Conservation (phyloP, 2,888 invertebrate genomes). For the Ochlodes sylvanus region DNA sequence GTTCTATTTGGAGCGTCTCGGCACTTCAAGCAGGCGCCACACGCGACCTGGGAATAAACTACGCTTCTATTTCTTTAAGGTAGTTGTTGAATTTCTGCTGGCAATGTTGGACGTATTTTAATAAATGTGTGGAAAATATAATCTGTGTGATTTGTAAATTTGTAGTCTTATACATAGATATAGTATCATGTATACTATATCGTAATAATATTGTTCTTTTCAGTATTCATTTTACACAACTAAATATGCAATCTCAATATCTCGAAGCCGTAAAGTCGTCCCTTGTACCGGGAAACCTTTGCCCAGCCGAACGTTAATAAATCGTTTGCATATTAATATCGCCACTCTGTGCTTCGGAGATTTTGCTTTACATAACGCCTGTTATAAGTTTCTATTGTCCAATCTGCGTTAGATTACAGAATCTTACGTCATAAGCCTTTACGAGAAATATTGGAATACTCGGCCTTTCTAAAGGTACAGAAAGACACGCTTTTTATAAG, state of each 20-base stretch:
- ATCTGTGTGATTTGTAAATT: too few relatives aligned
- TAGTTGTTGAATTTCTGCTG: too few relatives aligned
- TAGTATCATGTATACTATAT: too few relatives aligned
- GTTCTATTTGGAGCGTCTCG: conserved; percentile 6
- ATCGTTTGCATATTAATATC: conserved; percentile 17
- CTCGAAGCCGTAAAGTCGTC: neutral
- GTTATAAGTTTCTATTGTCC: conserved; percentile 14
- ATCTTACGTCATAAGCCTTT: neutral
- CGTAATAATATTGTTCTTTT: neutral
- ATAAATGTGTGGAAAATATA: too few relatives aligned
- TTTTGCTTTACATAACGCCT: conserved; percentile 20
- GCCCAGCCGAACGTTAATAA: conserved; percentile 6
- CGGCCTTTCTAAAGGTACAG: too few relatives aligned
- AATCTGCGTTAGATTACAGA: neutral
- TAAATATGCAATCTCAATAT: neutral
- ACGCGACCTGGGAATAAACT: conserved; percentile 19
- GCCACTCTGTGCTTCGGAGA: neutral
- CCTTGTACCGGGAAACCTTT: neutral
- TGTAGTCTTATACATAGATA: too few relatives aligned
- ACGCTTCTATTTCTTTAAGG: neutral
- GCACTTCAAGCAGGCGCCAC: conserved; percentile 13
- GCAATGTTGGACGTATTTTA: too few relatives aligned
- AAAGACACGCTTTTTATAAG: too few relatives aligned
- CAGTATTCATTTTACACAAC: neutral
- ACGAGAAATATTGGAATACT: too few relatives aligned